Percentiles rank a stretch among this genome's conserved stretches.
phyloP scores from a whole-genome alignment of 2,113 vertebrate species.

The Laticauda laticaudata region DNA sequence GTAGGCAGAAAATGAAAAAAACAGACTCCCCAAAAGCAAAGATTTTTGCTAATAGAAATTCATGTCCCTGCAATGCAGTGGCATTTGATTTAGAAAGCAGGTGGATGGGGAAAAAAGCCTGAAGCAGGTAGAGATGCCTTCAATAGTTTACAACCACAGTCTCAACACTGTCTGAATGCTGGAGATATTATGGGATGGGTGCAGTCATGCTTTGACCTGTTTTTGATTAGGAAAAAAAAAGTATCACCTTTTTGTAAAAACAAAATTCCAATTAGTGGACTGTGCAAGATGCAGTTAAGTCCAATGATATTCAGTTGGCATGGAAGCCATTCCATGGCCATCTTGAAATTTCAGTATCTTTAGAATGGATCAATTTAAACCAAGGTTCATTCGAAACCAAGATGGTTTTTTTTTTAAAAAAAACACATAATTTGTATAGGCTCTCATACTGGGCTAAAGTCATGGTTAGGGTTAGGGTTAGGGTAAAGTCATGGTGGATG shows the following conservation, averaged over 20 bases:
- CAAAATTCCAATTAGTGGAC: not conserved
- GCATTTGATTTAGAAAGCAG: constrained; percentile 21
- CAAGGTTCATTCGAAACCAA: not conserved
- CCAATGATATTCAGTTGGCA: not conserved
- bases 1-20: not conserved
- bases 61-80: not conserved
- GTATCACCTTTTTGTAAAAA: not conserved
- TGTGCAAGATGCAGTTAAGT: not conserved
- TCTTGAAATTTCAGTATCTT: not conserved
- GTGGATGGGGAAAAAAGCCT: constrained; percentile 7
- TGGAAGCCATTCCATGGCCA: too few species aligned
- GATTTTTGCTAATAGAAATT: not conserved
- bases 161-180: not conserved
- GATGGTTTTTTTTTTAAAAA: not conserved
- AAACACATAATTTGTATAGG: not conserved
- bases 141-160: not conserved
- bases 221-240: not conserved
- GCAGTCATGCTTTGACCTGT: not conserved
- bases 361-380: not conserved
- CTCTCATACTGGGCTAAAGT: not conserved
- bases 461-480: not conserved
- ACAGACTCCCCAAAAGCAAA: not conserved
- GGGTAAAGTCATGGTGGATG: not conserved
- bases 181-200: not conserved
- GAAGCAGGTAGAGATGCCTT: constrained; percentile 27